Conservation (phyloP, 2,797 vertebrate species). For the Sus cebifrons region DNA sequence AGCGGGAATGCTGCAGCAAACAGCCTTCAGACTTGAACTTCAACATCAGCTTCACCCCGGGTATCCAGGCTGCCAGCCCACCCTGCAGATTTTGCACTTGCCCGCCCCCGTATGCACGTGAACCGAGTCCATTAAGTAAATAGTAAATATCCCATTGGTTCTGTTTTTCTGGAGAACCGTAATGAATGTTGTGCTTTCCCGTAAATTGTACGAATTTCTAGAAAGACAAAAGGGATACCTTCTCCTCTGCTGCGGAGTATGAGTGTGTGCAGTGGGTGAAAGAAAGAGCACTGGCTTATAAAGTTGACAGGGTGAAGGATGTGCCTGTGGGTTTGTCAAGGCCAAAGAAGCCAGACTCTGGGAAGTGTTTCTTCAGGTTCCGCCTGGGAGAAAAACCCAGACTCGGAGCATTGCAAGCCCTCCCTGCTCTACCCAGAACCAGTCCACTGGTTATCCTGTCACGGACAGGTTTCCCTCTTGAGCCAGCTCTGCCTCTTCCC, state of each 20-base stretch:
- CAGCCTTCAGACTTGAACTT: background rate
- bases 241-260: background rate
- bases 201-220: constrained; percentile 2
- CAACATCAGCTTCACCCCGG: background rate
- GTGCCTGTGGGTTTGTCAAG: background rate
- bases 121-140: constrained; percentile 30
- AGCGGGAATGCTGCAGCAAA: constrained; percentile 20
- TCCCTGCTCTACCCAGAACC: background rate
- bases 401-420: background rate
- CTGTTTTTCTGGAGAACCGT: background rate
- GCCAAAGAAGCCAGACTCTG: background rate
- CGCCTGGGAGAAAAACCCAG: background rate
- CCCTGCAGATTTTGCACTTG: background rate
- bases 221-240: background rate
- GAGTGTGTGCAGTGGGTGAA: background rate
- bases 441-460: background rate
- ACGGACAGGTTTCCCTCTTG: background rate
- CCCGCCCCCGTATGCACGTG: background rate
- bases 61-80: background rate
- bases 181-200: background rate
- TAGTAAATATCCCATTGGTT: background rate
- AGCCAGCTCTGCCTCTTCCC: background rate
- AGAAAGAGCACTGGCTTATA: background rate
- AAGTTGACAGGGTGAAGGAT: background rate
- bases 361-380: background rate